phyloP scores from a whole-genome alignment of 1,140 invertebrate genomes.

The Periplaneta americana region DNA sequence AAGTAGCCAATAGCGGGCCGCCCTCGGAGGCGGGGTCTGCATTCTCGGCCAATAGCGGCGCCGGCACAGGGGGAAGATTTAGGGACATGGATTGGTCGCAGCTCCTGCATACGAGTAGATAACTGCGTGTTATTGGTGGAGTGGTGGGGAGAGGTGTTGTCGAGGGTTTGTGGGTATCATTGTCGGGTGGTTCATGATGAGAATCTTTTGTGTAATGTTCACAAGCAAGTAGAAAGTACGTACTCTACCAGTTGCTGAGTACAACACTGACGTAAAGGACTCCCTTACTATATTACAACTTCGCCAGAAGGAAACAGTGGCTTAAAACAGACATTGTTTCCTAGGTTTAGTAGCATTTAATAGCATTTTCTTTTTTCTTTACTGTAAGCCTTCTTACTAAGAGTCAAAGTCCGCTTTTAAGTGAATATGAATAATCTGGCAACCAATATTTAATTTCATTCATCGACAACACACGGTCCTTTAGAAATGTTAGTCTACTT shows the following conservation, averaged over 20 bases:
- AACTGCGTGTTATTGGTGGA: neutral
- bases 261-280: neutral
- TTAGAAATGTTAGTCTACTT: too few relatives aligned
- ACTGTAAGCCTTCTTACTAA: too few relatives aligned
- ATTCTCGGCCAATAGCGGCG: neutral
- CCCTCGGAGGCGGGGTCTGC: neutral
- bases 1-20: neutral
- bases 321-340: too few relatives aligned
- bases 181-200: neutral
- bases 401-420: too few relatives aligned
- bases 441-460: too few relatives aligned
- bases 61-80: neutral
- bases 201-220: neutral
- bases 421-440: too few relatives aligned
- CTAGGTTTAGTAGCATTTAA: too few relatives aligned
- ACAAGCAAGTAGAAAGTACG: neutral
- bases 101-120: too few relatives aligned
- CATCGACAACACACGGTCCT: too few relatives aligned
- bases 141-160: neutral
- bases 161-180: neutral
- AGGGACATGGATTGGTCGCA: neutral
- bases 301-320: too few relatives aligned
- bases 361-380: too few relatives aligned
- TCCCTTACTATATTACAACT: too few relatives aligned
- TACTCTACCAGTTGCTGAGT: neutral